Conservation (phyloP, 2,888 invertebrate genomes). For the Bibio marci region DNA sequence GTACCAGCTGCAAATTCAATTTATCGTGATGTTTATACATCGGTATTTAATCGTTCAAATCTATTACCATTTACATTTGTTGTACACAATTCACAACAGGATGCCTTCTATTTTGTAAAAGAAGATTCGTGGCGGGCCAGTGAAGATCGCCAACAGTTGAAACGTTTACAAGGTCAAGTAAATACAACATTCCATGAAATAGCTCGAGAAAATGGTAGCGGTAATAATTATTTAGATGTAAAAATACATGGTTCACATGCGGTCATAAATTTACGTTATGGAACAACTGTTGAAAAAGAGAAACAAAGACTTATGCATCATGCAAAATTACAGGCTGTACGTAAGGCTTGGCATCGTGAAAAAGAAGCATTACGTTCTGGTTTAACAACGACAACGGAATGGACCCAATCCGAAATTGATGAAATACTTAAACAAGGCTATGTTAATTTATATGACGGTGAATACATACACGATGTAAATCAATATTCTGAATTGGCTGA, state of each 20-base stretch:
- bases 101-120: conserved; percentile 86
- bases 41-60: conserved; percentile 78
- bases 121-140: conserved; percentile 79
- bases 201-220: conserved; percentile 48
- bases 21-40: conserved; percentile 80
- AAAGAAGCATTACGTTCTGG: conserved; percentile 67
- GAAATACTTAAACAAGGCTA: conserved; percentile 74
- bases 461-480: conserved; percentile 80
- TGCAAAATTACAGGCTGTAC: conserved; percentile 69
- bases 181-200: conserved; percentile 84
- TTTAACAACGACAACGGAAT: conserved; percentile 59
- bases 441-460: conserved; percentile 73
- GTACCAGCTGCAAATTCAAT: conserved; percentile 82
- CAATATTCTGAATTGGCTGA: conserved; percentile 86
- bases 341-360: conserved; percentile 88
- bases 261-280: conserved; percentile 85
- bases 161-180: conserved; percentile 75
- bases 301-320: conserved; percentile 77
- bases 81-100: conserved; percentile 75
- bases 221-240: conserved; percentile 64
- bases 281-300: conserved; percentile 80
- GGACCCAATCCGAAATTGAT: conserved; percentile 76
- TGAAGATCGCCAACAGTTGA: conserved; percentile 75
- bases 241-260: conserved; percentile 83
- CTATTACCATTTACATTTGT: conserved; percentile 75